A percentile compares a stretch with the other conserved stretches of the same genome.
phyloP scores from a whole-genome alignment of 2,888 invertebrate genomes.

The Parnassius apollo region DNA sequence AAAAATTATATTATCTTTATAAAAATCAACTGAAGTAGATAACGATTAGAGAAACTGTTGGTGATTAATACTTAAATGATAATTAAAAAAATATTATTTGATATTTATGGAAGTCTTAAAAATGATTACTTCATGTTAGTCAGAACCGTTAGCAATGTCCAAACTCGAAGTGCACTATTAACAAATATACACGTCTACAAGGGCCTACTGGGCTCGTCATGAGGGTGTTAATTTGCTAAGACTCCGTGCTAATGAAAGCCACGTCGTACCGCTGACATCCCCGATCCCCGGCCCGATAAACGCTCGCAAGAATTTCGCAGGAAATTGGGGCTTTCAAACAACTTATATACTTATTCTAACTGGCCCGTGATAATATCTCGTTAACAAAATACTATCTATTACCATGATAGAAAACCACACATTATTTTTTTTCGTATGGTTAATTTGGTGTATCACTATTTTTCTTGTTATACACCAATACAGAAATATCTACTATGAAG shows the following conservation, averaged over 20 bases:
- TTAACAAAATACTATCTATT: conserved; percentile 32
- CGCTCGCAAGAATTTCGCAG: conserved; percentile 67
- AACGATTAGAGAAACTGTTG: too few relatives aligned
- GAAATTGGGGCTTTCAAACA: conserved; percentile 72
- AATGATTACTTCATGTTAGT: too few relatives aligned
- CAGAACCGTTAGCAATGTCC: conserved; percentile 5
- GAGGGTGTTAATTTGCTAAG: conserved; percentile 78
- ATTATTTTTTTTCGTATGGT: too few relatives aligned
- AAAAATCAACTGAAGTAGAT: too few relatives aligned
- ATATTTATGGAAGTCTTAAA: too few relatives aligned
- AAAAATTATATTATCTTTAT: too few relatives aligned
- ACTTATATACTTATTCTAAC: conserved; percentile 48
- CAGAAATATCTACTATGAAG: too few relatives aligned
- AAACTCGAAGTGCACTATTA: conserved; percentile 18
- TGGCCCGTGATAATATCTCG: conserved; percentile 47
- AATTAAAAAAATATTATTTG: too few relatives aligned
- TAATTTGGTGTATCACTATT: too few relatives aligned
- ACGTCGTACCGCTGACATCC: conserved; percentile 67
- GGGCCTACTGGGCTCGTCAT: conserved; percentile 46
- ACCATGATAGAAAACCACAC: neutral
- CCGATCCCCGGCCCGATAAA: conserved; percentile 64
- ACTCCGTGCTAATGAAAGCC: conserved; percentile 73
- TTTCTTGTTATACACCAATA: too few relatives aligned
- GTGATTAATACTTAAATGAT: too few relatives aligned
- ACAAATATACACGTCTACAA: conserved; percentile 33